Evolutionary conservation across 2,797 vertebrate genomes (phyloP), one percentile per base, ranked within the genome.

Genomic region (Apogon talboti): DNA sequence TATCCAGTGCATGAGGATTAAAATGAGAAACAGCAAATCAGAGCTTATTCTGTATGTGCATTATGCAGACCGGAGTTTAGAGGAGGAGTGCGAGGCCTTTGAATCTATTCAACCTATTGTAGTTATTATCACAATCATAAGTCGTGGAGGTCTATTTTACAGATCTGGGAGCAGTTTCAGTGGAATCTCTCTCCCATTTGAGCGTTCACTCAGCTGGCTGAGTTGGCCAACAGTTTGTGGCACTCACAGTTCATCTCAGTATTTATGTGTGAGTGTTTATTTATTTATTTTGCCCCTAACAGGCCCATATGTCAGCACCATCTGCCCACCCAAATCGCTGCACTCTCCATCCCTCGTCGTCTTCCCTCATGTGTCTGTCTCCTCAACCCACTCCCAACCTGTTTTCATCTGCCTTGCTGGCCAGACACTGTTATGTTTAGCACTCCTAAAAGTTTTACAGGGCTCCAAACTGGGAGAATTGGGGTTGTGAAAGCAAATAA

Each of bases 231-330:
- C 79, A 79, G 68, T 87, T 83, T 85, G 81, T 61, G 65, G 78
- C 77, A 53, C 81, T 87, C 79, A 78, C 83, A 83, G 81, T 87
- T 90, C 85, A 88, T 91, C 80, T 83, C 76, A 55, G 82, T 89
- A 83, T 89, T 91, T 87, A 87, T 88, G 79, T 80, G 82, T 47
- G 60, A 79, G 74, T 82, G 86, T 82, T 92, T 88, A 90, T 92
- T 91, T 92, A 92, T 92, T 90, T 88, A 92, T 92, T 90, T 89
- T 78, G 55, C 87, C 88, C 85, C 85, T 87, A 91, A 89, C 87
- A 81, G 87, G 79, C 87, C 89, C 89, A 91, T 90, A 91, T 91
- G 90, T 79, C 70, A 44, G 44, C 40, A 59, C 90, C 87, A 89
- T 91, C 91, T 90, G 90, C 82, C 84, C 83, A 73, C 82, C 81